Conservation (phyloP, 2,797 vertebrate genomes). For the Falco naumanni region DNA sequence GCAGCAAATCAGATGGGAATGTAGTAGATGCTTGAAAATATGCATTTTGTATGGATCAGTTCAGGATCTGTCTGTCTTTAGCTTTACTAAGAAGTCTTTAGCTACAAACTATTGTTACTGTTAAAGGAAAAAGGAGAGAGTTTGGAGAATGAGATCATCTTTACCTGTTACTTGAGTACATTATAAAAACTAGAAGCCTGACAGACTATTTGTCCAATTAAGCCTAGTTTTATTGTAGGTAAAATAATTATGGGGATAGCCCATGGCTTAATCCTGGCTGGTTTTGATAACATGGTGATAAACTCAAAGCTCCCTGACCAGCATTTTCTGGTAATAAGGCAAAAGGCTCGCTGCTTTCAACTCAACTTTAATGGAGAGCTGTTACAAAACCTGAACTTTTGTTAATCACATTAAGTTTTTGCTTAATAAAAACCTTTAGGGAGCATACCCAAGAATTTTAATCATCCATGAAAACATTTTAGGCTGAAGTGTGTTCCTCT, state of each 20-base stretch:
- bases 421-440: constrained; percentile 3
- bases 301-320: constrained; percentile 4
- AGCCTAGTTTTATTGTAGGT: not conserved
- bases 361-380: not conserved
- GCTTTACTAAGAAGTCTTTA: not conserved
- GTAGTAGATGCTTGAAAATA: not conserved
- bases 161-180: not conserved
- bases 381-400: constrained; percentile 25
- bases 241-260: constrained; percentile 4
- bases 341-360: constrained; percentile 19
- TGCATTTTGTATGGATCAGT: not conserved
- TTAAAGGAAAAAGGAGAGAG: not conserved
- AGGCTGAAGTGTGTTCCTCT: not conserved
- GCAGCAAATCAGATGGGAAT: not conserved
- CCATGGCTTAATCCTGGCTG: not conserved
- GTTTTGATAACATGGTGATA: constrained; percentile 12
- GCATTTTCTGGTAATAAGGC: not conserved
- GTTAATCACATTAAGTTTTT: not conserved
- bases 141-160: not conserved
- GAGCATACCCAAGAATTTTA: not conserved
- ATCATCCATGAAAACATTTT: not conserved
- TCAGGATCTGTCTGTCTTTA: not conserved
- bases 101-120: not conserved
- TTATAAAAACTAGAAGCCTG: not conserved
- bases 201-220: constrained; percentile 10